Conservation (phyloP, 2,888 invertebrate species). For the Falcaria lacertinaria region DNA sequence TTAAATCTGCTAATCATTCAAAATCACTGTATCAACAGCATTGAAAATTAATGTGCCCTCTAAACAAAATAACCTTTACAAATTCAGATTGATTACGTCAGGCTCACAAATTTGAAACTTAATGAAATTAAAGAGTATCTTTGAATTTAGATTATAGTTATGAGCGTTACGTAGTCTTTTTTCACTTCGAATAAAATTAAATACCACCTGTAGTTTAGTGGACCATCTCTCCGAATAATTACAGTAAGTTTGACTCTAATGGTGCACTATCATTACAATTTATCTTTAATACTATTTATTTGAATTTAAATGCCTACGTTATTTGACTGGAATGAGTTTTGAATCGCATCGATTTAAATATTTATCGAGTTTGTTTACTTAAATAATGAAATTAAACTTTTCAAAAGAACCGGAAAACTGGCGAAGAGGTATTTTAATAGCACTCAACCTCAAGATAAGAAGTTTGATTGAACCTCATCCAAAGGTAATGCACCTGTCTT, state of each 20-base stretch:
- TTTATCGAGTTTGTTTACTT: conserved; percentile 47
- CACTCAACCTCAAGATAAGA: conserved; percentile 10
- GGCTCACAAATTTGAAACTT: too few species aligned
- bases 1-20: too few species aligned
- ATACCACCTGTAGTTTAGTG: conserved; percentile 62
- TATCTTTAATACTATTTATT: conserved; percentile 53
- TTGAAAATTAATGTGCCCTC: too few species aligned
- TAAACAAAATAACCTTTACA: too few species aligned
- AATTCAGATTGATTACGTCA: too few species aligned
- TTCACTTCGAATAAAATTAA: conserved; percentile 45
- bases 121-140: too few species aligned
- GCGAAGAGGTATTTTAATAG: conserved; percentile 4
- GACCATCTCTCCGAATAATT: conserved; percentile 48
- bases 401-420: conserved; percentile 1
- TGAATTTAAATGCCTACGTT: conserved; percentile 39
- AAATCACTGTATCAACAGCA: too few species aligned
- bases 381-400: conserved; percentile 50
- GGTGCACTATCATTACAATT: conserved; percentile 49
- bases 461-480: too few species aligned
- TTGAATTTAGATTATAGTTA: conserved; percentile 1
- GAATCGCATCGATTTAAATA: conserved; percentile 43
- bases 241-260: conserved; percentile 54
- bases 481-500: too few species aligned
- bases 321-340: conserved; percentile 31
- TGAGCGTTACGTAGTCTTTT: background rate